phyloP scores from a whole-genome alignment of 2,888 invertebrate species.

The Celastrina argiolus region DNA sequence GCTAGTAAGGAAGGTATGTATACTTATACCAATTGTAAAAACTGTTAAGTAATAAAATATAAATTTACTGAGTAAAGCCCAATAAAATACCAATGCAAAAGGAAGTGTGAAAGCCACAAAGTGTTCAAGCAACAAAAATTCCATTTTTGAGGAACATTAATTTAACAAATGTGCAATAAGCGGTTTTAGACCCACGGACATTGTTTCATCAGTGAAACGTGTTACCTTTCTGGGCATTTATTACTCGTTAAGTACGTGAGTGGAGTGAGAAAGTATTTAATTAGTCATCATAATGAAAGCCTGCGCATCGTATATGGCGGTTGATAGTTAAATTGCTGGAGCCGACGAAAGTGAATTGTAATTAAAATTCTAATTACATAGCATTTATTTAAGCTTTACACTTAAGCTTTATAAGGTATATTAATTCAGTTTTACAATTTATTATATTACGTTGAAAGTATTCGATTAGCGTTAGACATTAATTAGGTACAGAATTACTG shows the following conservation, averaged over 20 bases:
- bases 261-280: constrained; percentile 31
- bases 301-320: constrained; percentile 23
- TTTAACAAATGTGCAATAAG: constrained; percentile 17
- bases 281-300: constrained; percentile 28
- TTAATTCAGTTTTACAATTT: neutral
- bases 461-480: neutral
- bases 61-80: neutral
- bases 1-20: no score
- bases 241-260: constrained; percentile 36
- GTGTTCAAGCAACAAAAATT: neutral
- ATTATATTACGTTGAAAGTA: neutral
- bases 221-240: constrained; percentile 37
- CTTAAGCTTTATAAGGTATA: neutral
- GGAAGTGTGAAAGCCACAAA: constrained; percentile 1
- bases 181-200: constrained; percentile 3
- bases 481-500: neutral
- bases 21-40: neutral
- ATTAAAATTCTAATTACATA: neutral
- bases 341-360: constrained; percentile 24
- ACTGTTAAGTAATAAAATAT: neutral
- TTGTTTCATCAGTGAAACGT: constrained; percentile 26
- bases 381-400: neutral
- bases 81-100: neutral
- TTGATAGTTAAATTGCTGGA: constrained; percentile 18
- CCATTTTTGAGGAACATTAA: neutral